Conservation (phyloP, 2,888 invertebrate species). For the Agapostemon virescens region DNA sequence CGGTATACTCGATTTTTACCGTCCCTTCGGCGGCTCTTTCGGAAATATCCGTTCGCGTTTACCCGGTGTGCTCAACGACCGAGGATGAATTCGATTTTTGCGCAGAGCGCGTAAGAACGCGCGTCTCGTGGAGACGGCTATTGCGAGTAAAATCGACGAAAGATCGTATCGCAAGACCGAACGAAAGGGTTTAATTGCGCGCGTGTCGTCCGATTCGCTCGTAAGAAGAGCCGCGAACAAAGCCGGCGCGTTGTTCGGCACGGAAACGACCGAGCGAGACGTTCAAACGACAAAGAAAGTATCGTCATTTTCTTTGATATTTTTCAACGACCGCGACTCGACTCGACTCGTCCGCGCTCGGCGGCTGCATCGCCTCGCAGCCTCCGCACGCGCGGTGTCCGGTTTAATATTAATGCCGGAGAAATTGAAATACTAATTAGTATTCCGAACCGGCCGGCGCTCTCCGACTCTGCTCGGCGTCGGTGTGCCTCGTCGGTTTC, state of each 20-base stretch:
- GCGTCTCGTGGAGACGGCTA: no score
- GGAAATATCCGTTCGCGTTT: no score
- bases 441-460: constrained; percentile 48
- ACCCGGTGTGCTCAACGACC: no score
- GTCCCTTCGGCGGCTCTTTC: no score
- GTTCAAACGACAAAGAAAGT: constrained; percentile 24
- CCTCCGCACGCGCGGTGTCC: constrained; percentile 12
- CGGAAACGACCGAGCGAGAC: constrained; percentile 11
- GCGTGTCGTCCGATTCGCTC: neutral
- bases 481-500: constrained; percentile 29
- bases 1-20: no score
- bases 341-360: neutral
- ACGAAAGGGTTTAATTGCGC: constrained; percentile 41
- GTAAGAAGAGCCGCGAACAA: constrained; percentile 25
- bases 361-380: neutral
- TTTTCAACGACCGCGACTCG: constrained; percentile 21
- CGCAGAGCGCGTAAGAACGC: no score
- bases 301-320: constrained; percentile 24
- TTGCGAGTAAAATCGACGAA: constrained; percentile 13
- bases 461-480: constrained; percentile 7
- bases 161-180: constrained; percentile 12
- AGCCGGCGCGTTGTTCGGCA: neutral
- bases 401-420: constrained; percentile 54
- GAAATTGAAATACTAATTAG: constrained; percentile 61
- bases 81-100: no score